These are phyloP conservation scores for Melitaea athalia DNA, from an alignment of 2,888 invertebrate species.

Conservation along the genomic window DNA sequence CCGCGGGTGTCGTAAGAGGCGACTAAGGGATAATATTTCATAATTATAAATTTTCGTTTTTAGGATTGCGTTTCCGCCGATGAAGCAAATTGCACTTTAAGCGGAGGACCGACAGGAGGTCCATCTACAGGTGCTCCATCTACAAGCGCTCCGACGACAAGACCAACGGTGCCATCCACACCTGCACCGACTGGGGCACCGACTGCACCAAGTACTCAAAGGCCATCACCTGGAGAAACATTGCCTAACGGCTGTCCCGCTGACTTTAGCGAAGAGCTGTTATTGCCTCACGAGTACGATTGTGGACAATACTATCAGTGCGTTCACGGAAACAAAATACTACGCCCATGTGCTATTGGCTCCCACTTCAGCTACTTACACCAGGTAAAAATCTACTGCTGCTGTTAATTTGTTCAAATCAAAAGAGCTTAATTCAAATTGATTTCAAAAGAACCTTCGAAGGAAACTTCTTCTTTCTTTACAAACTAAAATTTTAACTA, in stretches of 20 bases:
- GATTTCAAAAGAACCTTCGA: too few relatives aligned
- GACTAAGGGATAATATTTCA: too few relatives aligned
- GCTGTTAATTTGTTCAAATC: too few relatives aligned
- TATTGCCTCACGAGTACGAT: conserved; percentile 56
- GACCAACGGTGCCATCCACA: not conserved
- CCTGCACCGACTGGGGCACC: not conserved
- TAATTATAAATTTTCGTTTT: not conserved
- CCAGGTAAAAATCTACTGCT: conserved; percentile 48
- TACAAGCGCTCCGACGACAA: not conserved
- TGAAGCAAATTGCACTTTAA: conserved; percentile 13
- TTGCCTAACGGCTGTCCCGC: conserved; percentile 56
- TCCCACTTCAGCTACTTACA: conserved; percentile 49
- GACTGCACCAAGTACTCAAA: not conserved
- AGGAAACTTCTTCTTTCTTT: too few relatives aligned
- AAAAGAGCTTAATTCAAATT: too few relatives aligned
- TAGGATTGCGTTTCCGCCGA: conserved; percentile 18
- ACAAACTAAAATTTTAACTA: too few relatives aligned
- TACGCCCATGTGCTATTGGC: conserved; percentile 48
- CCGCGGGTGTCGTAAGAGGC: too few relatives aligned
- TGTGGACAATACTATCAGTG: conserved; percentile 57
- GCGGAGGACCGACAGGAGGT: conserved; percentile 1
- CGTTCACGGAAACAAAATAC: conserved; percentile 47
- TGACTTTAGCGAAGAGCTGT: conserved; percentile 47
- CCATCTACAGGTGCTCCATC: not conserved
- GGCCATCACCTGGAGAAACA: not conserved